Evolutionary conservation across 2,888 invertebrate genomes (phyloP), one percentile per base, ranked within the genome.

Genomic region (Epirrhoe alternata): DNA sequence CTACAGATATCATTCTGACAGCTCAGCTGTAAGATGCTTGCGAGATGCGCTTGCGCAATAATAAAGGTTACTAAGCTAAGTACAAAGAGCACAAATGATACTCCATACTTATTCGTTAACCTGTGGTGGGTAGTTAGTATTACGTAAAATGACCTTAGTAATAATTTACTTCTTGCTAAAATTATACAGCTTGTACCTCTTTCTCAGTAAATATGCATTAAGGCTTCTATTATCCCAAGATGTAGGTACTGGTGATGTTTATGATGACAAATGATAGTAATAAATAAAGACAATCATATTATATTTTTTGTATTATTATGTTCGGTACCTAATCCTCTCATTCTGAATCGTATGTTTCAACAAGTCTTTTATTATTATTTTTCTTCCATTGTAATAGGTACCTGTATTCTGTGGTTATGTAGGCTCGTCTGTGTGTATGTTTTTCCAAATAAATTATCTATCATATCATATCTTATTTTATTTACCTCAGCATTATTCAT

Each of bases 31-130:
- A 5, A 35, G 35, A 35, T 35, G 35, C 35, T 8, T 35, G 47
- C 16, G 47, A 47, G 47, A 42, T 42, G 38, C 2, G 38, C 38
- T 42, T 47, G 47, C 47, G 47, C 47, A 47, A 47, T 47, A 47
- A 12, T 45, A 45, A 47, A 16, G 38, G 38, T 16, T 47, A 47
- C 47, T 16, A 16, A 16, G 47, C 16, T 47, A 47, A 47, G 47
- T 47, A 47, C 47, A 47, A 47, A 16, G 47, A 47, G 14, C 7
- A 47, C 16, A 47, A 47, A 47, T 42, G 38, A 42, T 12, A 42
- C 12, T 10, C 10, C 38, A 5, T 47, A 47, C 47, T 24, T 14
- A 47, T 47, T 16, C 14, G 14, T 47, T 16, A 16, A 47, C 6
- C 47, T 47, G 16, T 47, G 38, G 38, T 47, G 38, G 38, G 12